Percentiles rank a stretch among this genome's conserved stretches.
These are phyloP conservation scores for Sesia apiformis DNA, from an alignment of 2,888 invertebrate species.

Conservation along the genomic window DNA sequence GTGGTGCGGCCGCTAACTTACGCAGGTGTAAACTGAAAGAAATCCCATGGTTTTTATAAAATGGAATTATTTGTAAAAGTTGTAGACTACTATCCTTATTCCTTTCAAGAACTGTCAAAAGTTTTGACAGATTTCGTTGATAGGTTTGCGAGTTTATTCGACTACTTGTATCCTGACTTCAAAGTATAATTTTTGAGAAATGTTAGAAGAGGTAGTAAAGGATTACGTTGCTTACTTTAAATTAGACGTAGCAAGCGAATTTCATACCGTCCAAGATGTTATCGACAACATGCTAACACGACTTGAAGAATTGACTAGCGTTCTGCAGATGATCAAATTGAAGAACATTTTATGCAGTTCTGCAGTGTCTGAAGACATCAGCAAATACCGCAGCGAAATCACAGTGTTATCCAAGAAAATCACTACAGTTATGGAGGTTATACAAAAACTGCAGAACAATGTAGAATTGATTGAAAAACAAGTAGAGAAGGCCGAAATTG, in stretches of 20 bases:
- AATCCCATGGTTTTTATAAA: constrained; percentile 3
- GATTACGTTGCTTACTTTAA: constrained; percentile 74
- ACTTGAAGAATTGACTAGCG: constrained; percentile 78
- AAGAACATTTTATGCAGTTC: constrained; percentile 58
- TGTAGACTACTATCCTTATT: constrained; percentile 36
- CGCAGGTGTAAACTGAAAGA: no score
- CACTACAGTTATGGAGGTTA: constrained; percentile 66
- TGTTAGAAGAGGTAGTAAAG: constrained; percentile 67
- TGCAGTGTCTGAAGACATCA: constrained; percentile 68
- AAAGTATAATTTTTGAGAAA: constrained; percentile 32
- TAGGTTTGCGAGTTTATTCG: constrained; percentile 43
- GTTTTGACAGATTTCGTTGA: constrained; percentile 47
- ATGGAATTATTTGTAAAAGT: constrained; percentile 55
- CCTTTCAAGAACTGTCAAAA: constrained; percentile 48
- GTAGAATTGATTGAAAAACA: constrained; percentile 74
- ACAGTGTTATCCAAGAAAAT: constrained; percentile 70
- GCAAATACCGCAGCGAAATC: constrained; percentile 67
- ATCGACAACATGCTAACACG: constrained; percentile 80
- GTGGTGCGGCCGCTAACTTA: no score
- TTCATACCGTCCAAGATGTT: constrained; percentile 75
- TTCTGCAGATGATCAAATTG: constrained; percentile 71
- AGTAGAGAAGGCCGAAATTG: constrained; percentile 75
- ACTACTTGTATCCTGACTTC: constrained; percentile 64
- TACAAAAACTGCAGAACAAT: constrained; percentile 62
- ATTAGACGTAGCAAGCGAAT: constrained; percentile 67